These are phyloP conservation scores for Apostichopus californicus DNA, from an alignment of 35 echinoderm and acorn worm genomes.

Conservation along the genomic window DNA sequence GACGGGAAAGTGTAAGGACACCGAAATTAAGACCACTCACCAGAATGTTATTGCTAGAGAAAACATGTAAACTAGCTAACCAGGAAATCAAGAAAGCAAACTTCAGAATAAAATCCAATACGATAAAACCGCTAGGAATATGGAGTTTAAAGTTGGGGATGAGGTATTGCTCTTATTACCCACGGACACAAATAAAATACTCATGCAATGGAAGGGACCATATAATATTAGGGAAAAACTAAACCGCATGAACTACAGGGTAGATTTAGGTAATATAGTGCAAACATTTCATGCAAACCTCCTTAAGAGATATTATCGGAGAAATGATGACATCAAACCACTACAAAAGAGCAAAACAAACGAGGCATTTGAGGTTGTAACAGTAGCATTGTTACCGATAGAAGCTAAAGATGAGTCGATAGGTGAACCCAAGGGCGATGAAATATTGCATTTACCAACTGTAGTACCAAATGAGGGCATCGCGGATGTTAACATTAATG, in stretches of 20 bases:
- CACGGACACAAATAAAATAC: constrained; percentile 59
- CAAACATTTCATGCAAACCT: constrained; percentile 54
- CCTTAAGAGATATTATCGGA: constrained; percentile 26
- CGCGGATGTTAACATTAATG: constrained; percentile 50
- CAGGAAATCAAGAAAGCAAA: constrained; percentile 28
- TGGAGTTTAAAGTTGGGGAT: constrained; percentile 35
- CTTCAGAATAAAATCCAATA: constrained; percentile 36
- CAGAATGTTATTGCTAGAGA: constrained; percentile 62
- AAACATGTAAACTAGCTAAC: constrained; percentile 42
- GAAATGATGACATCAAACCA: neutral
- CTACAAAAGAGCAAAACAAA: neutral
- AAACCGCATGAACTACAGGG: constrained; percentile 56
- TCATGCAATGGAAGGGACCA: constrained; percentile 18
- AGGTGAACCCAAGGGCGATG: neutral
- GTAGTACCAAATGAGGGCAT: neutral
- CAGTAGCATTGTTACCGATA: no score
- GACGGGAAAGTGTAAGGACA: constrained; percentile 8
- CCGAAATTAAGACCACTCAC: constrained; percentile 50
- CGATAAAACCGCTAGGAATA: constrained; percentile 13
- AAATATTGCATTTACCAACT: constrained; percentile 11
- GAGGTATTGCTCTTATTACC: constrained; percentile 64
- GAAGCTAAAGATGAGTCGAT: no score
- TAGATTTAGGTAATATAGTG: constrained; percentile 20
- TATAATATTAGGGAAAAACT: neutral
- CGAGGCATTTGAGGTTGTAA: no score